A percentile compares a stretch with the other conserved stretches of the same genome.
Conservation (phyloP, 1,140 invertebrate genomes). For the Papilio glaucus region DNA sequence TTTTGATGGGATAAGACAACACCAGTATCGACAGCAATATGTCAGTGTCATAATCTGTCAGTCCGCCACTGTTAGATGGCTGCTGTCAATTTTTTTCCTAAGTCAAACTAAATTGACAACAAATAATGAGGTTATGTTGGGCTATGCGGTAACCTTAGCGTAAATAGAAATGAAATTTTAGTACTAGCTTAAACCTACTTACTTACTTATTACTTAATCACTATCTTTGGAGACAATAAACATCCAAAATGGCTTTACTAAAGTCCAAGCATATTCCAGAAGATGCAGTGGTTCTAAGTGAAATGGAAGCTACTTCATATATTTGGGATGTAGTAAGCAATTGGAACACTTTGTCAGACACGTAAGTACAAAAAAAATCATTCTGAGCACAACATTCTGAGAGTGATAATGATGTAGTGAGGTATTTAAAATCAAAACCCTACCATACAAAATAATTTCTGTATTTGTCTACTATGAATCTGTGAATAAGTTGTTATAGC, state of each 20-base stretch:
- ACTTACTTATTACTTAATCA: no score
- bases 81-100: background rate
- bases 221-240: background rate
- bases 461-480: no score
- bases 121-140: slow-evolving; percentile 9
- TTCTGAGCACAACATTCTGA: no score
- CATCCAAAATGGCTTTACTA: slow-evolving; percentile 61
- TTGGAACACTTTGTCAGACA: slow-evolving; percentile 61
- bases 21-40: no score
- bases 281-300: slow-evolving; percentile 62
- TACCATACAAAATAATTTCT: no score
- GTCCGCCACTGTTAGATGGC: no score
- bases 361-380: slow-evolving; percentile 57
- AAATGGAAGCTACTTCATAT: slow-evolving; percentile 62
- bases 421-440: no score
- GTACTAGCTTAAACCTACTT: background rate
- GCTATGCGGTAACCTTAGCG: background rate
- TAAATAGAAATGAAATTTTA: slow-evolving; percentile 2
- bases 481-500: no score
- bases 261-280: slow-evolving; percentile 59
- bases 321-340: slow-evolving; percentile 66
- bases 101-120: slow-evolving; percentile 9
- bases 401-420: no score
- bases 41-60: no score
- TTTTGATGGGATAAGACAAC: no score